These are phyloP conservation scores for Erythrocercus mccallii DNA, from an alignment of 2,113 vertebrate genomes.

Conservation along the genomic window DNA sequence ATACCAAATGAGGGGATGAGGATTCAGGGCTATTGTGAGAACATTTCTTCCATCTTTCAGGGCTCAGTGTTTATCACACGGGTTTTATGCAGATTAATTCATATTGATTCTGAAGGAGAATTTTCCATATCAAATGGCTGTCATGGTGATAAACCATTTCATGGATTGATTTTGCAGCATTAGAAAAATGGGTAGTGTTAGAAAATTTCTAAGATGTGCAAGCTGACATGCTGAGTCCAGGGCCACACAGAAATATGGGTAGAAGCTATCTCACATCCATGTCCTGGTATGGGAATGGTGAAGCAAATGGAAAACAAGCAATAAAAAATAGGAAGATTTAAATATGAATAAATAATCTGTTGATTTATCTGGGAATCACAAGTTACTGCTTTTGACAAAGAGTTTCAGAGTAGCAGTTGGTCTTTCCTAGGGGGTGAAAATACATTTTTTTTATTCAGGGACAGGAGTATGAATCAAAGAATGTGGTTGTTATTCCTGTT, in stretches of 20 bases:
- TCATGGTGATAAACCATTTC: not conserved
- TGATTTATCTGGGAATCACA: not conserved
- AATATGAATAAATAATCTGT: not conserved
- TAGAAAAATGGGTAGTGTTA: not conserved
- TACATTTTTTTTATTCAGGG: not conserved
- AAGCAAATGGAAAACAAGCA: not conserved
- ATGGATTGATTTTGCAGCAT: not conserved
- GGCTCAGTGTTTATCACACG: not conserved
- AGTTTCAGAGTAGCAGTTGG: not conserved
- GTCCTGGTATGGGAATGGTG: not conserved
- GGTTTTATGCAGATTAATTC: not conserved
- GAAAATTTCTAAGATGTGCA: not conserved
- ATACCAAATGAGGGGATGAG: not conserved
- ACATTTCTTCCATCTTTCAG: not conserved
- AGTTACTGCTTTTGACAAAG: not conserved
- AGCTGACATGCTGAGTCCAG: not conserved
- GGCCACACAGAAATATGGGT: not conserved
- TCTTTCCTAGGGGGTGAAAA: not conserved
- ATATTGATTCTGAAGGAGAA: not conserved
- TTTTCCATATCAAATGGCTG: not conserved
- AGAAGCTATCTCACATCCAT: not conserved
- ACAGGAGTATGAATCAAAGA: not conserved
- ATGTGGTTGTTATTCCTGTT: slow-evolving; percentile 20
- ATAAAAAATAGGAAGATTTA: not conserved
- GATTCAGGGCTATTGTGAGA: not conserved